A percentile compares a stretch with the other conserved stretches of the same genome.
These are phyloP conservation scores for Leucoraja ocellata DNA, from an alignment of 2,797 vertebrate species.

Conservation along the genomic window DNA sequence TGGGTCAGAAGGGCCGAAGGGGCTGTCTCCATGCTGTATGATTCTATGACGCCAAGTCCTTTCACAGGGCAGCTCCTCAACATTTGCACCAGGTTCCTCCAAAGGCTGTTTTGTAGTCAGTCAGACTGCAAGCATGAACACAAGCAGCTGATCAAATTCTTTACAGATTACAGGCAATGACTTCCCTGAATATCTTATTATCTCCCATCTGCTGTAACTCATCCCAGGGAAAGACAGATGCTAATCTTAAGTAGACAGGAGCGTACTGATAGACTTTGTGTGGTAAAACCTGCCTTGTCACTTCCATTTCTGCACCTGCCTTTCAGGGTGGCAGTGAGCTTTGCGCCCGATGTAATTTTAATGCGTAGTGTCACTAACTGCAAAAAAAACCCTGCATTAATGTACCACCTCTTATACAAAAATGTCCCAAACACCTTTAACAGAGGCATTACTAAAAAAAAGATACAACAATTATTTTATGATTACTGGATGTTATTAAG, in stretches of 20 bases:
- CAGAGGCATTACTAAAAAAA: too few species aligned
- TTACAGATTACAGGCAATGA: neutral
- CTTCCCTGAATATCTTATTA: neutral
- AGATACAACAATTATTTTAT: too few species aligned
- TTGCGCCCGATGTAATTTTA: neutral
- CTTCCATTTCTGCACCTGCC: neutral
- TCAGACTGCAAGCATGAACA: neutral
- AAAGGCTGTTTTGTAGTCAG: neutral
- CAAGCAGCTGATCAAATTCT: neutral
- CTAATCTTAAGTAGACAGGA: neutral
- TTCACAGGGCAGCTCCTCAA: neutral
- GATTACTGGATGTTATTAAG: neutral
- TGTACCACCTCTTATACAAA: too few species aligned
- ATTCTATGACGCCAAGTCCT: neutral
- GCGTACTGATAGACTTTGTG: neutral
- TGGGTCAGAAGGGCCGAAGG: too few species aligned
- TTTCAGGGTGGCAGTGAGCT: neutral
- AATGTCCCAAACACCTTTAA: too few species aligned
- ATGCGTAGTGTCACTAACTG: too few species aligned
- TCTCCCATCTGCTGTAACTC: neutral
- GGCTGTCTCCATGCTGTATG: too few species aligned
- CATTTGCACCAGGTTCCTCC: neutral
- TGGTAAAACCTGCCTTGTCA: neutral
- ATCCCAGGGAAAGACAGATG: neutral
- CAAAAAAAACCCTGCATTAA: too few species aligned